These are phyloP conservation scores for Oedothorax gibbosus DNA, from an alignment of 1,140 invertebrate genomes.

Conservation along the genomic window DNA sequence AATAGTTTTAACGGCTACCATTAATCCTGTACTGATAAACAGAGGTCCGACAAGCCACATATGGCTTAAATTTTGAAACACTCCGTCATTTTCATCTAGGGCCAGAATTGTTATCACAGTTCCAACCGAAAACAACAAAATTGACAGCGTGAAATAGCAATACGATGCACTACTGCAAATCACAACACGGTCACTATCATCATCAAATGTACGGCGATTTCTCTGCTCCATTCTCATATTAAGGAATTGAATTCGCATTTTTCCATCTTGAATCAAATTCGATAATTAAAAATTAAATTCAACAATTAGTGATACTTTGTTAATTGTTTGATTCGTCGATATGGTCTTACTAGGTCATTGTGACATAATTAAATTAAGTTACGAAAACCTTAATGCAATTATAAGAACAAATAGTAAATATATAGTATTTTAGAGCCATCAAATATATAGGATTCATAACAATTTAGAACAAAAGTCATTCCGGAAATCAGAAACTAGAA, in stretches of 20 bases:
- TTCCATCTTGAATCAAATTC: neutral
- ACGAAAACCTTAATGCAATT: too few relatives aligned
- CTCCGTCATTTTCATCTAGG: conserved; percentile 73
- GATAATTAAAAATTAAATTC: neutral
- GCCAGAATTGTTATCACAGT: conserved; percentile 76
- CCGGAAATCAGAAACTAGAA: too few relatives aligned
- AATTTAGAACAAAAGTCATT: too few relatives aligned
- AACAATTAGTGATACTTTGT: too few relatives aligned
- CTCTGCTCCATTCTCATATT: conserved; percentile 37
- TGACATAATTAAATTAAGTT: too few relatives aligned
- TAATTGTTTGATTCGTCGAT: too few relatives aligned
- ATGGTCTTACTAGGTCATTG: too few relatives aligned
- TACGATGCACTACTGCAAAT: conserved; percentile 77
- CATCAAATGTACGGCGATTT: conserved; percentile 26
- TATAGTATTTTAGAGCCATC: too few relatives aligned
- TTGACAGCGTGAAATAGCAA: conserved; percentile 75
- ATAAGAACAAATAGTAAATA: too few relatives aligned
- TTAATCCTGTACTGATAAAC: conserved; percentile 77
- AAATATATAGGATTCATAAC: too few relatives aligned
- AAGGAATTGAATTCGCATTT: neutral
- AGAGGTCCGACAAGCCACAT: conserved; percentile 79
- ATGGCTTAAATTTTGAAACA: conserved; percentile 74
- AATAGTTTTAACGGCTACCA: conserved; percentile 78
- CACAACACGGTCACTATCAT: conserved; percentile 47
- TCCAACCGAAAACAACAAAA: conserved; percentile 75